Base-by-base conservation (phyloP, 2,888 invertebrate genomes). In the Hirtodrosophila histrioides region DNA sequence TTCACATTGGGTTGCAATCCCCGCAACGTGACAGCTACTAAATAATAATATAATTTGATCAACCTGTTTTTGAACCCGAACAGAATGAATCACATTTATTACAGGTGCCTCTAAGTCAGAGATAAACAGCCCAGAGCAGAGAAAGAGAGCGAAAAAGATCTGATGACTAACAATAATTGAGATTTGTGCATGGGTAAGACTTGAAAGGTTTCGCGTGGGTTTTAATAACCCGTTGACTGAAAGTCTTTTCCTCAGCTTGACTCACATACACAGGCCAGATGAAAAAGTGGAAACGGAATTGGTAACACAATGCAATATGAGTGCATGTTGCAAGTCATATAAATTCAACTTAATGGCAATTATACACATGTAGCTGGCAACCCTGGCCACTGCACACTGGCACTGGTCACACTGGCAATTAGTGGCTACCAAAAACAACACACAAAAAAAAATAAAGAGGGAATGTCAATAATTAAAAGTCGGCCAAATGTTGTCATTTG, bases 401-500 rank as follows among this genome's bases (percentile, higher is more conserved):
- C 17, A 17, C 17, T 17, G 67, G 62, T 56, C 73, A 57, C 62
- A 60, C 72, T 76, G 76, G 41, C 68, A 66, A 66, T 62, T 66
- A 71, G 40, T 65, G 62, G 61, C 54, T 56, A 44, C 60, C 49
- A 57, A 70, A 17, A 36, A 29, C 31, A 45, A 35, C 31, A 31
- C 31, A 44, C n/a, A 39, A 48, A 56, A 5, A 60, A 49, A 9
- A 41, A 48, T 57, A 40, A 41, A 41, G 62, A n/a, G 62, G 68
- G 69, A 68, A 86, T 83, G 83, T 74, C 88, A 87, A 87, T 87
- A 82, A 87, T 85, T 86, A 87, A 86, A 82, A 82, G 83, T 68
- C 88, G 86, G 73, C 77, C 83, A 82, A 82, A 87, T 87, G 88
- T 75, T 87, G 86, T 87, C 86, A 86, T 87, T 86, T 86, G 69